These are phyloP conservation scores for Plebejus melissa DNA, from an alignment of 2,888 invertebrate genomes.

Conservation along the genomic window DNA sequence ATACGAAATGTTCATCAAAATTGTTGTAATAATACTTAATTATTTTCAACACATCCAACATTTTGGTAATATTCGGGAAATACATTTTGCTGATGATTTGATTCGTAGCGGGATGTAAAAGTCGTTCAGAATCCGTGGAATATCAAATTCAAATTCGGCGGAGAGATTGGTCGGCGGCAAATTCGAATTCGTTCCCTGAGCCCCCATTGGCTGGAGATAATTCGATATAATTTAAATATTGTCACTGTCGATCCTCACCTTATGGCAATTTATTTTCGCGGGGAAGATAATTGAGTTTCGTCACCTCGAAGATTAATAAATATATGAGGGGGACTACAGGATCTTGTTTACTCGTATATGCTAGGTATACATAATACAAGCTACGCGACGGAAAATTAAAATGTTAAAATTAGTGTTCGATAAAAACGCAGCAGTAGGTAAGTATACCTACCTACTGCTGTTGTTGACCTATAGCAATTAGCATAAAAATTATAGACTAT, in stretches of 20 bases:
- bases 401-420: not conserved
- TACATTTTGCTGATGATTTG: conserved; percentile 15
- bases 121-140: conserved; percentile 45
- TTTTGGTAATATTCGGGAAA: not conserved
- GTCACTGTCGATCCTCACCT: conserved; percentile 66
- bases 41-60: not conserved
- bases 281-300: conserved; percentile 70
- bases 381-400: not conserved
- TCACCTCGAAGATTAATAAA: conserved; percentile 60
- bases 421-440: not conserved
- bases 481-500: too few species aligned
- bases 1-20: conserved; percentile 9
- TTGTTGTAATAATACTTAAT: not conserved
- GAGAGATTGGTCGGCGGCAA: conserved; percentile 52
- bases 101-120: conserved; percentile 16
- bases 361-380: not conserved
- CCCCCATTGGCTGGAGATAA: conserved; percentile 62
- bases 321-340: conserved; percentile 49
- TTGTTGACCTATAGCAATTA: not conserved
- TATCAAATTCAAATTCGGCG: conserved; percentile 55
- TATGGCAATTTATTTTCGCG: conserved; percentile 71
- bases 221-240: conserved; percentile 75
- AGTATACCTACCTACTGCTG: not conserved
- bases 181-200: conserved; percentile 40
- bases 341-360: conserved; percentile 27